Percentiles rank a stretch among this genome's conserved stretches.
Conservation (phyloP, 1,140 invertebrate genomes). For the Pemphigus obesinymphae region DNA sequence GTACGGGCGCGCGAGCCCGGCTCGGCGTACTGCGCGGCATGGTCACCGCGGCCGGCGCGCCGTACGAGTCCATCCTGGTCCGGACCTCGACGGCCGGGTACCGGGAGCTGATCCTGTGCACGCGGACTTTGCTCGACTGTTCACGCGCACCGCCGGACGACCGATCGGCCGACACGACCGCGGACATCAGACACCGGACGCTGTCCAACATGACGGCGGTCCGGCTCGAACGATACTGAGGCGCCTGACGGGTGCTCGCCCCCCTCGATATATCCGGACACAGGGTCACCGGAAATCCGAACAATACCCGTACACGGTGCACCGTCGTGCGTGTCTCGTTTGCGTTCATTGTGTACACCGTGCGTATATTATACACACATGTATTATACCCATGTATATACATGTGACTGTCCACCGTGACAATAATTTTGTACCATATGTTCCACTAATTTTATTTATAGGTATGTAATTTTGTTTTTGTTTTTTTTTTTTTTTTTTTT, state of each 20-base stretch:
- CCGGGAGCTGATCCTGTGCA: slow-evolving; percentile 23
- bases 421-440: neutral
- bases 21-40: too few species aligned
- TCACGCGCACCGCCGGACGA: neutral
- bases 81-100: slow-evolving; percentile 3
- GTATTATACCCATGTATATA: neutral
- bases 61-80: slow-evolving; percentile 31
- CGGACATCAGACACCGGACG: slow-evolving; percentile 22
- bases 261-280: neutral
- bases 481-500: too few species aligned
- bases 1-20: too few species aligned
- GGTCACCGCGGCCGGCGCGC: neutral
- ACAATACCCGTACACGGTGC: neutral
- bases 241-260: neutral
- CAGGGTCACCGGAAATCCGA: slow-evolving; percentile 34
- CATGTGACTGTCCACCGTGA: neutral
- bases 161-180: slow-evolving; percentile 15
- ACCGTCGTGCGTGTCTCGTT: slow-evolving; percentile 15
- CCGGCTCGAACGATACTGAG: neutral
- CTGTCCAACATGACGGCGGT: neutral
- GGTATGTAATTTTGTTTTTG: too few species aligned
- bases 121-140: neutral
- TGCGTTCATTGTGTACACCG: neutral
- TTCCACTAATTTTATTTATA: too few species aligned
- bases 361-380: neutral